A percentile compares a stretch with the other conserved stretches of the same genome.
Evolutionary conservation across 2,113 vertebrate species (phyloP).

Genomic region (Mobula birostris): DNA sequence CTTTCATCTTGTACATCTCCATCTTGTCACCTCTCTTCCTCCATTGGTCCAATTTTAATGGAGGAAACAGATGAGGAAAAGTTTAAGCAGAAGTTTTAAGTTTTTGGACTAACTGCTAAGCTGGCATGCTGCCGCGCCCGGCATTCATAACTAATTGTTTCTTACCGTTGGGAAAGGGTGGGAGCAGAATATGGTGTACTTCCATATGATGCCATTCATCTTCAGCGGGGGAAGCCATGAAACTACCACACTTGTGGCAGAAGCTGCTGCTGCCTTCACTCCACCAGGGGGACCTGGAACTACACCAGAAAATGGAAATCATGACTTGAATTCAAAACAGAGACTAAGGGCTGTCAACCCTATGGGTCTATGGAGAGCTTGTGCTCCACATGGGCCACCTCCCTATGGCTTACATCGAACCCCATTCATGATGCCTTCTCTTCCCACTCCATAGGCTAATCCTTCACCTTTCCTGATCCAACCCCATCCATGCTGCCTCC

Average conservation of each 20-base stretch:
- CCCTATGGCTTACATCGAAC: background rate
- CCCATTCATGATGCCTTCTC: background rate
- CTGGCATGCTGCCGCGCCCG: too few species aligned
- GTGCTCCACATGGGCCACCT: background rate
- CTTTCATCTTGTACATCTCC: too few species aligned
- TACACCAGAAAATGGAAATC: conserved; percentile 41
- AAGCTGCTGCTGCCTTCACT: conserved; percentile 87
- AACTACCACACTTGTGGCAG: conserved; percentile 83
- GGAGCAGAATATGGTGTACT: conserved; percentile 96
- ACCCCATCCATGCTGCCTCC: background rate
- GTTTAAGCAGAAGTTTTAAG: background rate
- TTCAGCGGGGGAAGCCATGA: conserved; percentile 95
- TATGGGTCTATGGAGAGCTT: too few species aligned
- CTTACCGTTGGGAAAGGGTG: conserved; percentile 91
- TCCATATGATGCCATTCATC: conserved; percentile 91
- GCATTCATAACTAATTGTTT: conserved; percentile 15
- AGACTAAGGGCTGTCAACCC: background rate
- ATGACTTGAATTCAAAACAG: background rate
- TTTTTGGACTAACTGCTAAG: background rate
- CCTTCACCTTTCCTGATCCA: too few species aligned
- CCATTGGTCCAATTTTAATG: too few species aligned
- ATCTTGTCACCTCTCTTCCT: too few species aligned
- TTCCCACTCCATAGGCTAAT: background rate
- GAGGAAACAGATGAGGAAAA: background rate
- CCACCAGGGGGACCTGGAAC: conserved; percentile 92